These are phyloP conservation scores for Cerceris ruficornis DNA, from an alignment of 2,888 invertebrate species.

Conservation along the genomic window DNA sequence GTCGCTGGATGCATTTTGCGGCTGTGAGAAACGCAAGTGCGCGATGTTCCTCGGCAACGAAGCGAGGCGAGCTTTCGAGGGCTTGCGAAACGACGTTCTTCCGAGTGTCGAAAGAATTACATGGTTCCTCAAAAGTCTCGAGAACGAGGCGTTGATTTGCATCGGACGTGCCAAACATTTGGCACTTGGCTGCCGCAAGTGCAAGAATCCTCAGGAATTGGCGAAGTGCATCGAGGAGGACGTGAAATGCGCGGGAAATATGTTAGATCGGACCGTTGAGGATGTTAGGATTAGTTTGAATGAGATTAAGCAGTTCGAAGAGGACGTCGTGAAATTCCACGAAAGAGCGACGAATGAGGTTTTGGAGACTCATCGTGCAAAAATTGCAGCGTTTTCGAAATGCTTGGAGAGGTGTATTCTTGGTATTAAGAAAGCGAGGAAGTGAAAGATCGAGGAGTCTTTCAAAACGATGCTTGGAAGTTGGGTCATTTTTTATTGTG, in stretches of 20 bases:
- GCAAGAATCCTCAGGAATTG: conserved; percentile 39
- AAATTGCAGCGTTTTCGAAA: conserved; percentile 28
- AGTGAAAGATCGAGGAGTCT: neutral
- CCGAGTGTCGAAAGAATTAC: conserved; percentile 34
- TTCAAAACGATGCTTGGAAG: neutral
- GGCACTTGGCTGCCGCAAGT: conserved; percentile 48
- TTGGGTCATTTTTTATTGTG: too few relatives aligned
- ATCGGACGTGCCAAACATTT: conserved; percentile 39
- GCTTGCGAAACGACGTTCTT: conserved; percentile 27
- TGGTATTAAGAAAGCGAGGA: conserved; percentile 7
- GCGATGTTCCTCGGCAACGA: conserved; percentile 52
- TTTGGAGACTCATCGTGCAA: neutral
- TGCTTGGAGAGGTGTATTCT: conserved; percentile 56
- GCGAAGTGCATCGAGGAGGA: conserved; percentile 52
- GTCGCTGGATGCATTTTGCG: conserved; percentile 52
- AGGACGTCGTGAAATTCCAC: conserved; percentile 43
- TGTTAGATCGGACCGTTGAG: conserved; percentile 44
- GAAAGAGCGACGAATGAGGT: conserved; percentile 6
- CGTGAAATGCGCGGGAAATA: conserved; percentile 36
- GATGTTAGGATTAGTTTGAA: neutral
- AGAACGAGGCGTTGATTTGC: conserved; percentile 23
- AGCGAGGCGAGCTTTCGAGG: conserved; percentile 39
- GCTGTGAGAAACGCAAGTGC: conserved; percentile 51
- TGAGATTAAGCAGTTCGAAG: conserved; percentile 22
- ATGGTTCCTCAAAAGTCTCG: conserved; percentile 35